A percentile compares a stretch with the other conserved stretches of the same genome.
Conservation (phyloP, 2,888 invertebrate species). For the Heptascelio sp. region DNA sequence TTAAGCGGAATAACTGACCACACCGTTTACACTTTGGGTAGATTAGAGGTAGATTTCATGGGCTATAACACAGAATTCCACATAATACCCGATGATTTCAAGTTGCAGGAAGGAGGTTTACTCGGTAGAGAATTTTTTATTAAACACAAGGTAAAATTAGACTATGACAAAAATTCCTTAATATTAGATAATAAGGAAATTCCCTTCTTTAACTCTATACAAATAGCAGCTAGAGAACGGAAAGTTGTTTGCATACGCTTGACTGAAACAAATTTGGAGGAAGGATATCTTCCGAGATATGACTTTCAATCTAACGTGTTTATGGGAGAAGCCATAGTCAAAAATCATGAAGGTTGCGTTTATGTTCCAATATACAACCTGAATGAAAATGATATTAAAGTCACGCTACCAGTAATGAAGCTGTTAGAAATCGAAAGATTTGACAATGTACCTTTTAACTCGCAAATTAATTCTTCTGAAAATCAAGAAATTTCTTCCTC, state of each 20-base stretch:
- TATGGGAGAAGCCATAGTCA: not conserved
- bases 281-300: constrained; percentile 49
- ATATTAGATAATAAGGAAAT: not conserved
- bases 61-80: not conserved
- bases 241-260: constrained; percentile 39
- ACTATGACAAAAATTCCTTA: not conserved
- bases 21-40: not conserved
- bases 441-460: too few relatives aligned
- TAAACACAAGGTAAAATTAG: not conserved
- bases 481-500: too few relatives aligned
- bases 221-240: constrained; percentile 30
- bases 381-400: too few relatives aligned
- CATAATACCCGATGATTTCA: not conserved
- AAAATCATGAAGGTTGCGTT: too few relatives aligned
- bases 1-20: not conserved
- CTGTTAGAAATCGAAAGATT: not conserved
- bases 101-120: not conserved
- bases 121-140: not conserved
- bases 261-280: constrained; percentile 30
- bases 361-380: too few relatives aligned
- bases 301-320: constrained; percentile 34
- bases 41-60: not conserved
- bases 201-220: not conserved
- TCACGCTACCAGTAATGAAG: not conserved
- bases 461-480: too few relatives aligned